Conservation (phyloP, 2,888 invertebrate species). For the Thelaira solivaga region DNA sequence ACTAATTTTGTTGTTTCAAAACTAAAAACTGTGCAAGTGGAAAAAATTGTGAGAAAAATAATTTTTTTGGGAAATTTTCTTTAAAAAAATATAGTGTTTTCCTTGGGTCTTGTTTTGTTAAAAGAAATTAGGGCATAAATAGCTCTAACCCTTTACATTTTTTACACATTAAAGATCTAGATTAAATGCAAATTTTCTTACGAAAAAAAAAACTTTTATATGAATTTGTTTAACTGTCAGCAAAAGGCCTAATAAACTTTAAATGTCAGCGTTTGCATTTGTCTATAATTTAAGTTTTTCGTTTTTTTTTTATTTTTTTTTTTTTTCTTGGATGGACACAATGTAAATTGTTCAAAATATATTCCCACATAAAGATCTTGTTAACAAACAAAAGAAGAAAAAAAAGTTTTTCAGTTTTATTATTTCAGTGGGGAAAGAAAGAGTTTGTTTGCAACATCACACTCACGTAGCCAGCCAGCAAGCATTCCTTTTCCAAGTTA, state of each 20-base stretch:
- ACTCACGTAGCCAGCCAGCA: too few relatives aligned
- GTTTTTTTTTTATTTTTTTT: too few relatives aligned
- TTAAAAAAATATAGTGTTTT: too few relatives aligned
- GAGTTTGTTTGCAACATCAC: not conserved
- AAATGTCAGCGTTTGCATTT: not conserved
- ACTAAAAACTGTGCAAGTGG: too few relatives aligned
- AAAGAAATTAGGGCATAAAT: too few relatives aligned
- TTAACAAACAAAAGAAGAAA: too few relatives aligned
- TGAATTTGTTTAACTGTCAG: not conserved
- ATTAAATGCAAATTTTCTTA: not conserved
- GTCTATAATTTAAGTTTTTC: not conserved
- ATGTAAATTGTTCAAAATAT: not conserved
- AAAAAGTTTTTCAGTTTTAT: not conserved
- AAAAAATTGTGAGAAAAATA: too few relatives aligned
- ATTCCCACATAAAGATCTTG: constrained; percentile 26
- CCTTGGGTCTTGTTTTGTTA: too few relatives aligned
- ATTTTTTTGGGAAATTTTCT: too few relatives aligned
- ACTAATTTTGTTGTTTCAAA: too few relatives aligned
- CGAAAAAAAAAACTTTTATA: not conserved
- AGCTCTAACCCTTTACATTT: too few relatives aligned
- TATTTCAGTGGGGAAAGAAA: not conserved
- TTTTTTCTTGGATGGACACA: too few relatives aligned
- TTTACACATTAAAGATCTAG: constrained; percentile 31
- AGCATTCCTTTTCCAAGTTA: not conserved
- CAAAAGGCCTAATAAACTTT: not conserved